Percentiles rank a stretch among this genome's conserved stretches.
Conservation (phyloP, 2,888 invertebrate genomes). For the Habrosyne pyritoides region DNA sequence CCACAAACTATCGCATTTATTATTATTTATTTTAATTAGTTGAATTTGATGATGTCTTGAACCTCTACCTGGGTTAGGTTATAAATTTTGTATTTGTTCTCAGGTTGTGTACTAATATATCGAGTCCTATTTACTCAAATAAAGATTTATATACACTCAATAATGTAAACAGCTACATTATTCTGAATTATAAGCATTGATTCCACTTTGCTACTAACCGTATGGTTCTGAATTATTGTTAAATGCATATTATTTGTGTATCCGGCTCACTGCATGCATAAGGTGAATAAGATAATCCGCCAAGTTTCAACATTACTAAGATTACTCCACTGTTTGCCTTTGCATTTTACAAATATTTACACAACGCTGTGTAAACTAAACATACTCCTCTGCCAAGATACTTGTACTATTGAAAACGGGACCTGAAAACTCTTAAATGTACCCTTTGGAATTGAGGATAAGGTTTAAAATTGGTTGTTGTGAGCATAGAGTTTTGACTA, state of each 20-base stretch:
- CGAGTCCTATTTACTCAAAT: too few species aligned
- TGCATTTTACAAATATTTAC: conserved; percentile 69
- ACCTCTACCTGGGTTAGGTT: too few species aligned
- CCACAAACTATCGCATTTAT: too few species aligned
- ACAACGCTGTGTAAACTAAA: conserved; percentile 61
- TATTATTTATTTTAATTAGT: too few species aligned
- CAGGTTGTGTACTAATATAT: too few species aligned
- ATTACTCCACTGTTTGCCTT: conserved; percentile 62
- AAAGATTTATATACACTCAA: too few species aligned
- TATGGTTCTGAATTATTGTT: neutral
- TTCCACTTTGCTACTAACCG: neutral
- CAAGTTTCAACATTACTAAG: conserved; percentile 49
- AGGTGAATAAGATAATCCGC: conserved; percentile 63
- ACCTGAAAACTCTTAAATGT: conserved; percentile 8
- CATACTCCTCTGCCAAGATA: conserved; percentile 40
- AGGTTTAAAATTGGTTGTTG: conserved; percentile 21
- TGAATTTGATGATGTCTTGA: too few species aligned
- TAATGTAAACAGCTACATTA: too few species aligned
- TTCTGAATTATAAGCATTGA: neutral
- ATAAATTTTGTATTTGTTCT: too few species aligned
- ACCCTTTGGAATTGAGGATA: conserved; percentile 15
- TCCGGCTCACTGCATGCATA: conserved; percentile 43
- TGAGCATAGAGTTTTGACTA: neutral
- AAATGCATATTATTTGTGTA: conserved; percentile 30
- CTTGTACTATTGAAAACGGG: conserved; percentile 22